Evolutionary conservation across 2,888 invertebrate species (phyloP), one percentile per base, ranked within the genome.

Genomic region (Lamproptera curius): DNA sequence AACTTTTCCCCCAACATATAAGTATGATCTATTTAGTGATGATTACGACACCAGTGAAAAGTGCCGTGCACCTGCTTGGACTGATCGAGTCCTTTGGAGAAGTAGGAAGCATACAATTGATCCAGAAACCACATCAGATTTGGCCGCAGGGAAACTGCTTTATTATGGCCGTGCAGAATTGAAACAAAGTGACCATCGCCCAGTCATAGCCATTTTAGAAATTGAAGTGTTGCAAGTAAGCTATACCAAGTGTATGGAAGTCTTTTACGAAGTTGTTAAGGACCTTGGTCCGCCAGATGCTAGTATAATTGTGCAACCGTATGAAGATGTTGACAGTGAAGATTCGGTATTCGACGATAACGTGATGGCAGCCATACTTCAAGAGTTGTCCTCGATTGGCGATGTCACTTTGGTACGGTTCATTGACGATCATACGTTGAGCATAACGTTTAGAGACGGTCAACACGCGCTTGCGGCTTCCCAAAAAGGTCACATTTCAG

Each of bases 41-140:
- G 98, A 99, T 80, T 99, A 98, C 73, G 99, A 99, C 76, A 99
- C 99, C 0, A 98, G 98, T 70, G 99, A 99, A 74, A 99, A 99
- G 81, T 93, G 94, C 70, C 91, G 99, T 50, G 95, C 97, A 1
- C 99, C 99, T 0, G 99, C 99, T 2, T 99, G 98, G 98, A 99
- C 99, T 0, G 99, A 99, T 80, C 90, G 99, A 53, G 91, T 99
- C n/a, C 85, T 99, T 49, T 99, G 98, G 97, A 93, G 95, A 70
- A 91, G 96, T 51, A 89, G 94, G 58, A 93, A 92, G 67, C 90
- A 94, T 48, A 89, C 92, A 15, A 90, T 92, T 16, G 94, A 95
- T 61, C 90, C 92, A 36, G 93, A 93, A 58, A 69, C 72, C 17
- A 76, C 81, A 1, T 88, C 90, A 1, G 92, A 94, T 57, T 92